Evolutionary conservation across 2,888 invertebrate genomes (phyloP), one percentile per base, ranked within the genome.

Genomic region (Dolomedes plantarius): DNA sequence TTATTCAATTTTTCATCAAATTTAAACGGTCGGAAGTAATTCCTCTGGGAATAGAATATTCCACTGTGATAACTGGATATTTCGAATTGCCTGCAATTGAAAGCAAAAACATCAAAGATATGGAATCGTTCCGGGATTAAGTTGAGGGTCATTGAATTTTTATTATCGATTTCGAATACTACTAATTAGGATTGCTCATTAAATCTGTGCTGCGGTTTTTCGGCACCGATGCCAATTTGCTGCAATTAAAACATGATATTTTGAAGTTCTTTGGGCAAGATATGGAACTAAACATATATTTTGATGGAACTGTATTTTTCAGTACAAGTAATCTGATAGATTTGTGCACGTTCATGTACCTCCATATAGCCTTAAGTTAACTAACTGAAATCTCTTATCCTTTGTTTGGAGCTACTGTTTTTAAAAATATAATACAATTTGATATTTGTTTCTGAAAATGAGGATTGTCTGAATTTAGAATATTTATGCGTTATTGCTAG

Each of bases 1-100:
- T 56, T 56, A 56, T 56, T 56, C 56, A 23, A 56, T 56, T 56
- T 56, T 56, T 56, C 56, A 23, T 56, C 56, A 56, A 23, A 56
- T 56, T 56, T 56, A 56, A 56, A 56, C 56, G 56, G 23, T 19
- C 23, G 3, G 5, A 56, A 56, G 56, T 56, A 23, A 56, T 23
- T 56, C 56, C 56, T n/a, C 23, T 3, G 56, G 56, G 56, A 56
- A 56, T 56, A 7, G 1, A 19, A 56, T 23, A 46, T 46, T 46
- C 6, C 41, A 16, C 16, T 13, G 9, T 46, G 56, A 16, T 46
- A 11, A 6, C n/a, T 16, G 11, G 56, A 56, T 56, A 56, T 56
- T 56, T 56, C 5, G 0, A 23, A 56, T 56, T 19, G 23, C 23
- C 6, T 16, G 56, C 56, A 56, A 23, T 56, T 56, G 1, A 56